Evolutionary conservation across 2,797 vertebrate species (phyloP).

Genomic region (Eidolon dupreanum): DNA sequence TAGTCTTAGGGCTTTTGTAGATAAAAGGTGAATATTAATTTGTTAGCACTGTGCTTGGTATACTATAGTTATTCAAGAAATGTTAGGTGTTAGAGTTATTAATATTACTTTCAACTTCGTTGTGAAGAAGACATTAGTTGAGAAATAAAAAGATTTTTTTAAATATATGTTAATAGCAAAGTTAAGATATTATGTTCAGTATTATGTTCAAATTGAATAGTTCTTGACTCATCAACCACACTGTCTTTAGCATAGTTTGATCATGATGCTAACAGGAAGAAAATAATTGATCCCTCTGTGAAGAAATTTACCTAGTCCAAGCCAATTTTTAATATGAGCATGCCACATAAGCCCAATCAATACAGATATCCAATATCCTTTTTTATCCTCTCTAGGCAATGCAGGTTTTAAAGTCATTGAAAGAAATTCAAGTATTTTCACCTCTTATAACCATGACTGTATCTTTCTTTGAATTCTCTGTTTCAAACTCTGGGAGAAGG

Average conservation of each 20-base stretch:
- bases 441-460: accelerated
- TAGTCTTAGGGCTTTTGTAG: background rate
- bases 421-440: background rate
- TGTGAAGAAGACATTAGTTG: background rate
- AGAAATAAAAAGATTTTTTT: background rate
- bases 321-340: background rate
- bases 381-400: background rate
- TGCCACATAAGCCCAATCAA: background rate
- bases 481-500: background rate
- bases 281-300: background rate
- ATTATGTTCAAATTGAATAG: background rate
- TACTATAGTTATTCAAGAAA: background rate
- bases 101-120: background rate
- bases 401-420: background rate
- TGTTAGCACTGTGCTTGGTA: background rate
- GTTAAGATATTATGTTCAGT: background rate
- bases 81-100: background rate
- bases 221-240: background rate
- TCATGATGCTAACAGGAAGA: background rate
- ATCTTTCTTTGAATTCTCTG: background rate
- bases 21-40: background rate
- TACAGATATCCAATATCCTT: background rate
- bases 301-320: background rate
- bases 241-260: background rate
- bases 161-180: background rate